Percentiles rank a stretch among this genome's conserved stretches.
Conservation (phyloP, 30 jellyfish, hydroid and myxozoan species). For the Cassiopea andromeda region DNA sequence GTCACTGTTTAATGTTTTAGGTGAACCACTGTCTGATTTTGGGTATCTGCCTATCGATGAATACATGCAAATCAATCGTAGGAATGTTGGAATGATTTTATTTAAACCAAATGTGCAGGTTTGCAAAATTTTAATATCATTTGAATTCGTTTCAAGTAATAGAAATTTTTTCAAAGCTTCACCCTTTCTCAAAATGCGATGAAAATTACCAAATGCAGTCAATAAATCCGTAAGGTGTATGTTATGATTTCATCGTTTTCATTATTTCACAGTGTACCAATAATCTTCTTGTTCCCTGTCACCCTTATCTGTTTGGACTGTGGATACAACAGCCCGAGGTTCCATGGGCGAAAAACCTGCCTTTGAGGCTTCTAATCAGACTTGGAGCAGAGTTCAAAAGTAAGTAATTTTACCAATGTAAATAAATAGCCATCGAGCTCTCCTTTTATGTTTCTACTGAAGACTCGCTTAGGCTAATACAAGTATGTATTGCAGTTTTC, state of each 20-base stretch:
- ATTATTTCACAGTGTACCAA: slow-evolving; percentile 74
- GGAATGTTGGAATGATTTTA: slow-evolving; percentile 77
- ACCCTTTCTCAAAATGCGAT: no score
- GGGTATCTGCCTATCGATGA: slow-evolving; percentile 74
- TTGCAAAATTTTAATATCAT: not conserved
- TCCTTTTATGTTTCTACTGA: not conserved
- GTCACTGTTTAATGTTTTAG: slow-evolving; percentile 14
- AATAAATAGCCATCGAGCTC: not conserved
- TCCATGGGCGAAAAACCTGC: slow-evolving; percentile 96
- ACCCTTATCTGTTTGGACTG: slow-evolving; percentile 89
- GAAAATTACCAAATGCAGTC: not conserved
- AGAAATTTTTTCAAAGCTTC: no score
- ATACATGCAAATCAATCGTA: slow-evolving; percentile 68
- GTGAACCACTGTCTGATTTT: slow-evolving; percentile 89
- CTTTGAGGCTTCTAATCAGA: slow-evolving; percentile 84
- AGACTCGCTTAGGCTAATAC: no score
- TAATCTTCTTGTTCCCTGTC: slow-evolving; percentile 78
- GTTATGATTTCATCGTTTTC: not conserved
- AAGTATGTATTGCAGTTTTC: no score
- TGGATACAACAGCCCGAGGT: slow-evolving; percentile 77
- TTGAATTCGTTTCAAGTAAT: no score
- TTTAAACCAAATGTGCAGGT: slow-evolving; percentile 95
- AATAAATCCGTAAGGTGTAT: not conserved
- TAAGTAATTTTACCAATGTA: slow-evolving; percentile 10
- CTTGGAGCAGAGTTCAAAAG: slow-evolving; percentile 93